Conservation (phyloP, 2,113 vertebrate genomes). For the Rhineura floridana region DNA sequence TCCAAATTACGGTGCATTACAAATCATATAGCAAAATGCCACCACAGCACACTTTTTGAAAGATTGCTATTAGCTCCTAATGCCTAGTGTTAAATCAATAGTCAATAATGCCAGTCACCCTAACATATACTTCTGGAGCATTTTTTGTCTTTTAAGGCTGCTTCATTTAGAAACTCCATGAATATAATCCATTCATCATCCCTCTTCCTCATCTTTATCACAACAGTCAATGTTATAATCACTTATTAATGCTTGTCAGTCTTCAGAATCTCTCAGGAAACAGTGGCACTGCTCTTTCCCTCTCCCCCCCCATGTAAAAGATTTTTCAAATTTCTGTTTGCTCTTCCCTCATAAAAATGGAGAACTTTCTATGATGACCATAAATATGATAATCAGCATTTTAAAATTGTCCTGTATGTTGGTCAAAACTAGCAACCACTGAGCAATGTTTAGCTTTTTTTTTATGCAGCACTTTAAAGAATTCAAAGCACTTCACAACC, state of each 20-base stretch:
- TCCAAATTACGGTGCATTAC: constrained; percentile 6
- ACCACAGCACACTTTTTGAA: constrained; percentile 21
- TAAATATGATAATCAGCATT: neutral
- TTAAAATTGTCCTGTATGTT: neutral
- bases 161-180: neutral
- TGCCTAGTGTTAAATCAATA: constrained; percentile 30
- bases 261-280: neutral
- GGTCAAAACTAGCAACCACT: neutral
- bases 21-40: constrained; percentile 26
- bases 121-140: neutral
- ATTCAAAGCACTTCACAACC: neutral
- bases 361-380: neutral
- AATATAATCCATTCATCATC: neutral
- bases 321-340: neutral
- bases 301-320: neutral
- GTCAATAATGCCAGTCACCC: constrained; percentile 5
- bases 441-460: neutral
- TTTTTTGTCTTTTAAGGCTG: constrained; percentile 10
- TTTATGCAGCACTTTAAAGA: neutral
- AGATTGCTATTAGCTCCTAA: constrained; percentile 27
- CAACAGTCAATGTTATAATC: neutral
- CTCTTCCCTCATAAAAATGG: neutral
- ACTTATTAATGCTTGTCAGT: constrained; percentile 3
- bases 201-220: neutral
- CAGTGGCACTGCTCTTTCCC: neutral